Percentiles rank a stretch among this genome's conserved stretches.
These are phyloP conservation scores for Formica exsecta DNA, from an alignment of 1,140 invertebrate genomes.

Conservation along the genomic window DNA sequence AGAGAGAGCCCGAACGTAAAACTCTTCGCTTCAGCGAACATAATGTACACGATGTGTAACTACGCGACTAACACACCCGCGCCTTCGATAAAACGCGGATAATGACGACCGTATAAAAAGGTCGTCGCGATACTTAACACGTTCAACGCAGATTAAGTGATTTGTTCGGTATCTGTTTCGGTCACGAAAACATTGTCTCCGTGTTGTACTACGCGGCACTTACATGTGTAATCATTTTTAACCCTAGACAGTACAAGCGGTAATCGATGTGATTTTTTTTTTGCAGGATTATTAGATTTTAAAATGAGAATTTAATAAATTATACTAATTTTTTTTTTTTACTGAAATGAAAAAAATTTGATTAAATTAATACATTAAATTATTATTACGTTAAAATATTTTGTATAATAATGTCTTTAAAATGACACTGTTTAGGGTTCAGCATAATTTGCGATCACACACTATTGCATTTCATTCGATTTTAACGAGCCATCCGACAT, in stretches of 20 bases:
- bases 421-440: constrained; percentile 32
- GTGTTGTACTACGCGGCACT: neutral
- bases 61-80: constrained; percentile 10
- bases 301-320: neutral
- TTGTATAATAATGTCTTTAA: too few species aligned
- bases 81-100: constrained; percentile 18
- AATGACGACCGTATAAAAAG: constrained; percentile 24
- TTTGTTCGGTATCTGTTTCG: constrained; percentile 36
- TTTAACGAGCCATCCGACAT: neutral
- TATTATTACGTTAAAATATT: too few species aligned
- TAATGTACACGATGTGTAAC: constrained; percentile 30
- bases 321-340: neutral
- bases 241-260: constrained; percentile 30
- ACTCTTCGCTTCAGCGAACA: constrained; percentile 37
- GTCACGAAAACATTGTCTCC: constrained; percentile 30
- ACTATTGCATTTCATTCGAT: too few species aligned
- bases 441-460: neutral
- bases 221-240: constrained; percentile 24
- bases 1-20: neutral
- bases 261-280: neutral
- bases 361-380: too few species aligned
- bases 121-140: constrained; percentile 25
- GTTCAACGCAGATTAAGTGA: constrained; percentile 33
- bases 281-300: neutral
- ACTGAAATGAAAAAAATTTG: neutral